A percentile compares a stretch with the other conserved stretches of the same genome.
Conservation (phyloP, 2,113 vertebrate species). For the Archilochus colubris region DNA sequence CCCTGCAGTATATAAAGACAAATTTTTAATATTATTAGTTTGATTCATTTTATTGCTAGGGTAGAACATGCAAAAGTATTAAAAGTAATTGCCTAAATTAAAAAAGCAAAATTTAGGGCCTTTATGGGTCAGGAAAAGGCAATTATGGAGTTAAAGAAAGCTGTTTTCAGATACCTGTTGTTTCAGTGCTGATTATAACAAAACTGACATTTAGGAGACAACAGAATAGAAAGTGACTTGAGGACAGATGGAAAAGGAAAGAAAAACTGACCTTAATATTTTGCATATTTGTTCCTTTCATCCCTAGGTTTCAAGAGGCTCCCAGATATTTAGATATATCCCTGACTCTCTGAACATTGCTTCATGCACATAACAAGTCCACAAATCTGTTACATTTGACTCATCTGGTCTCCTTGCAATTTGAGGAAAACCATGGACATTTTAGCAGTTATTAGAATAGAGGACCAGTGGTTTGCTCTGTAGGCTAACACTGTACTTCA, state of each 20-base stretch:
- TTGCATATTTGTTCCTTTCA: not conserved
- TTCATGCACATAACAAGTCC: not conserved
- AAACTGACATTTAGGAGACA: not conserved
- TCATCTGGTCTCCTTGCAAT: not conserved
- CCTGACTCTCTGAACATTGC: not conserved
- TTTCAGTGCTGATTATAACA: slow-evolving; percentile 10
- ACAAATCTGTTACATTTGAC: not conserved
- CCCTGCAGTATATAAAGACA: not conserved
- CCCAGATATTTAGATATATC: not conserved
- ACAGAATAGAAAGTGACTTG: not conserved
- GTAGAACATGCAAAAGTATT: slow-evolving; percentile 17
- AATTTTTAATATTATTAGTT: not conserved
- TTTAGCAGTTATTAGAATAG: not conserved
- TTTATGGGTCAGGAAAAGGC: slow-evolving; percentile 5
- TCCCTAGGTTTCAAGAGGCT: not conserved
- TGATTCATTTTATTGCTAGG: slow-evolving; percentile 2
- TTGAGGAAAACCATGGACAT: not conserved
- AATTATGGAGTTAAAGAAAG: not conserved
- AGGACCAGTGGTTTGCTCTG: not conserved
- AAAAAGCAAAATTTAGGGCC: not conserved
- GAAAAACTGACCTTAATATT: not conserved
- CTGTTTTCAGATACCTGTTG: slow-evolving; percentile 22
- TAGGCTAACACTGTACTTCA: not conserved
- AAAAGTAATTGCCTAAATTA: slow-evolving; percentile 12
- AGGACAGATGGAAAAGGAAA: not conserved